phyloP scores from a whole-genome alignment of 1,140 invertebrate genomes.

The Drosophila pallidifrons region DNA sequence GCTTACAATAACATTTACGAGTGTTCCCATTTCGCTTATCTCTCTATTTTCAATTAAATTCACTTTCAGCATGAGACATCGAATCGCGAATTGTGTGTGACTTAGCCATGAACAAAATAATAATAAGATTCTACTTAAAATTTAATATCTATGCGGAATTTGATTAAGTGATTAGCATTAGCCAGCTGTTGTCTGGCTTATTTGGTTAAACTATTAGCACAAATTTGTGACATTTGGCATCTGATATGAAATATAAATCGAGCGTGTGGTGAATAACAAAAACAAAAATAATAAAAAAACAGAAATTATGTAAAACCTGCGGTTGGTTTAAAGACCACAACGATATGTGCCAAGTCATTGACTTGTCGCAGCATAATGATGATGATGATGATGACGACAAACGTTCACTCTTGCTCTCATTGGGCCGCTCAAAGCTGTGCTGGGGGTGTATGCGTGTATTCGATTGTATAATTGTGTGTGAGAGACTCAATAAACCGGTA shows the following conservation, averaged over 20 bases:
- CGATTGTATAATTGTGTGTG: constrained; percentile 7
- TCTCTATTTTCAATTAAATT: neutral
- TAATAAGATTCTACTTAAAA: constrained; percentile 17
- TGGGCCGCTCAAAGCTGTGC: constrained; percentile 15
- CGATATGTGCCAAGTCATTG: constrained; percentile 67
- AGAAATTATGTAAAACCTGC: constrained; percentile 46
- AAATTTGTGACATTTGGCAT: constrained; percentile 79
- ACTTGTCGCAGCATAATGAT: constrained; percentile 36
- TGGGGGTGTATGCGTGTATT: neutral
- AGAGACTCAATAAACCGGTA: constrained; percentile 34
- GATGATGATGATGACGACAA: constrained; percentile 1
- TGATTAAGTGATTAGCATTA: constrained; percentile 34
- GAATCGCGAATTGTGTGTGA: neutral
- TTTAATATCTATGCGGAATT: neutral
- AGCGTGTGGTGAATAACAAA: constrained; percentile 32
- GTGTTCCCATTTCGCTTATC: constrained; percentile 5
- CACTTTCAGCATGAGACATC: neutral
- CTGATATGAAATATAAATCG: constrained; percentile 9
- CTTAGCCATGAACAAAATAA: neutral
- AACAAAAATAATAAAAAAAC: neutral
- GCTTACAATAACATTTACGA: neutral
- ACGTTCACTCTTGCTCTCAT: constrained; percentile 50
- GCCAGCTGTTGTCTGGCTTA: constrained; percentile 60
- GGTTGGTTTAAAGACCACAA: constrained; percentile 34
- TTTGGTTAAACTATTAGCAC: constrained; percentile 86